Percentiles rank a stretch among this genome's conserved stretches.
phyloP scores from a whole-genome alignment of 2,797 vertebrate genomes.

The Rallus crepitans region DNA sequence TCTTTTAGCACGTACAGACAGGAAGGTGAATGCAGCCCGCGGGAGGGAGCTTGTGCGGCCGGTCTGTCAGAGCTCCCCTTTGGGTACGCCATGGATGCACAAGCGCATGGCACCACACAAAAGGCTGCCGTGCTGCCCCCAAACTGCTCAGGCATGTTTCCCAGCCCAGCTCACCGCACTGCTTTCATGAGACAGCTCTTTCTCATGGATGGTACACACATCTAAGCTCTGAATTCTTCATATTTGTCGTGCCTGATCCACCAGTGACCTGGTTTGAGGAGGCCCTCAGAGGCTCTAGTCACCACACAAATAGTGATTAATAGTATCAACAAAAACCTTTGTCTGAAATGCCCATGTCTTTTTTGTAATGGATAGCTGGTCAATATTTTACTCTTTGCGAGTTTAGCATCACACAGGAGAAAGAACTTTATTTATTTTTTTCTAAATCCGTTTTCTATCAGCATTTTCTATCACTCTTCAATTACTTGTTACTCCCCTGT shows the following conservation, averaged over 20 bases:
- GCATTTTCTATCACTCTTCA: neutral
- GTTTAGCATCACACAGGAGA: neutral
- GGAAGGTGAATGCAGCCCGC: neutral
- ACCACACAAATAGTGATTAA: neutral
- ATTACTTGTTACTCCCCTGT: neutral
- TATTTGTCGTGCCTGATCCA: neutral
- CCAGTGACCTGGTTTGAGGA: neutral
- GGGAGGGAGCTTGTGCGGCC: fast-evolving
- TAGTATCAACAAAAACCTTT: neutral
- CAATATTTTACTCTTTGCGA: neutral
- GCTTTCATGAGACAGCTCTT: neutral
- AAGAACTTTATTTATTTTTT: neutral
- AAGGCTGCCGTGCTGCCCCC: neutral
- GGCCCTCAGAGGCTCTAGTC: neutral
- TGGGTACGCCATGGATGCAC: fast-evolving
- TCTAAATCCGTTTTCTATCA: neutral
- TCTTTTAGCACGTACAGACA: fast-evolving
- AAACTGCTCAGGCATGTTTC: neutral
- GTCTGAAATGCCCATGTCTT: neutral
- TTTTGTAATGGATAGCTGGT: neutral
- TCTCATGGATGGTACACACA: neutral
- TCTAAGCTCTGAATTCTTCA: neutral
- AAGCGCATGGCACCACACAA: fast-evolving
- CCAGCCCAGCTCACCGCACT: neutral
- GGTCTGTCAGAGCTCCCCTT: neutral